Conservation (phyloP, 2,113 vertebrate genomes). For the Condylura cristata region DNA sequence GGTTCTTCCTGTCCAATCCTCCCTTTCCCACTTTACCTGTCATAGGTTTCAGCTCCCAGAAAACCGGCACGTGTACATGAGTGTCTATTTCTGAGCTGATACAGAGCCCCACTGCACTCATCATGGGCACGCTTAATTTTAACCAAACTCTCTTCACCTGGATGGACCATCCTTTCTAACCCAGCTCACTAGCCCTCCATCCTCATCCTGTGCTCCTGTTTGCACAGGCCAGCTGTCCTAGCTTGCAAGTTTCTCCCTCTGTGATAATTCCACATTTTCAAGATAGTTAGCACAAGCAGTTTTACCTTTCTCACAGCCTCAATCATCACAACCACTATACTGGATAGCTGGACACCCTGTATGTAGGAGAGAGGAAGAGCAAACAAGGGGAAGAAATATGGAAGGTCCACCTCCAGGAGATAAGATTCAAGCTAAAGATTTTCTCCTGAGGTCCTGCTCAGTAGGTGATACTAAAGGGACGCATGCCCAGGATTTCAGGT, state of each 20-base stretch:
- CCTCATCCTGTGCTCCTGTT: not conserved
- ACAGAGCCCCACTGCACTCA: fast-evolving
- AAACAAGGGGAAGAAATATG: fast-evolving
- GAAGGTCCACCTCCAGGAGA: not conserved
- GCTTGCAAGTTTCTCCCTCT: not conserved
- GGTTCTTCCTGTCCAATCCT: not conserved
- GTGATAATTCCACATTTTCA: not conserved
- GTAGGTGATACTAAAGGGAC: not conserved
- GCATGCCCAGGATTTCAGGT: not conserved
- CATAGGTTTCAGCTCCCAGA: not conserved
- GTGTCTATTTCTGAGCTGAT: not conserved
- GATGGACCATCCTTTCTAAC: not conserved
- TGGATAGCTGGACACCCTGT: not conserved
- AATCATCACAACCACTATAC: not conserved
- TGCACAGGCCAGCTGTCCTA: not conserved
- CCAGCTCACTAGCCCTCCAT: not conserved
- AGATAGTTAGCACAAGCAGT: not conserved
- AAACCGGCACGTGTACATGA: not conserved
- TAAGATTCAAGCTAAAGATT: not conserved
- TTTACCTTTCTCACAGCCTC: not conserved
- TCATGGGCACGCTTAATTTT: not conserved
- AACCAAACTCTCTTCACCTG: not conserved
- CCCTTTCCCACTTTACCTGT: not conserved
- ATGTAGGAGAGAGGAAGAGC: not conserved
- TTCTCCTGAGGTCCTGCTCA: not conserved